A percentile compares a stretch with the other conserved stretches of the same genome.
Evolutionary conservation across 2,113 vertebrate species (phyloP).

Genomic region (Sprattus sprattus): DNA sequence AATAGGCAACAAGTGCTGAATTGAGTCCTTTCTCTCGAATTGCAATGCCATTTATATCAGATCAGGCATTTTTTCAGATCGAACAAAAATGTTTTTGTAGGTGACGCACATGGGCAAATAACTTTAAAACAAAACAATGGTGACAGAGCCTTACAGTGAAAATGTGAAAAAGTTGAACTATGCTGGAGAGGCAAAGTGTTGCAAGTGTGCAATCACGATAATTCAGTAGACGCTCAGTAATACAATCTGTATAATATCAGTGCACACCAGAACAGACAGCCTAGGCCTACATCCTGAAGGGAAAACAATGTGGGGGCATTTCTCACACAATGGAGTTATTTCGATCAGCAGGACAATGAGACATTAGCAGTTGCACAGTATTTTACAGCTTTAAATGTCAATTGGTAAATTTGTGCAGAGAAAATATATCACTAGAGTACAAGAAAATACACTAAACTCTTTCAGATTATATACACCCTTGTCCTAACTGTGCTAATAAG

Average conservation of each 20-base stretch:
- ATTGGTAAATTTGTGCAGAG: background rate
- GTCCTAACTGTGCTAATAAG: background rate
- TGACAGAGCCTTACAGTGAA: background rate
- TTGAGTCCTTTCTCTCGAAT: background rate
- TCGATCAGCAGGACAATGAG: background rate
- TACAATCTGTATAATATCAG: background rate
- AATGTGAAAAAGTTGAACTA: background rate
- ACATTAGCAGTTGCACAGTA: background rate
- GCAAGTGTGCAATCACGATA: background rate
- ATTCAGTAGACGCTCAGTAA: background rate
- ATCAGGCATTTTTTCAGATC: background rate
- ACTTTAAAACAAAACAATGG: too few relatives aligned
- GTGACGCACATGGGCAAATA: background rate
- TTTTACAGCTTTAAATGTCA: background rate
- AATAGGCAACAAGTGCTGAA: background rate
- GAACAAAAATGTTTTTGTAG: background rate
- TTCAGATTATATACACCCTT: background rate
- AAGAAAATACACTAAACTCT: background rate
- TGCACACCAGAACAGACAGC: background rate
- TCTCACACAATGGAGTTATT: background rate
- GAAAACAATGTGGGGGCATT: background rate
- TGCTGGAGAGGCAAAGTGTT: background rate
- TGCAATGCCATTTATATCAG: background rate
- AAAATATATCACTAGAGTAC: background rate
- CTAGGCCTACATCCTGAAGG: background rate